Evolutionary conservation across 1,140 invertebrate genomes (phyloP).

Genomic region (Drosophila equinoxialis): DNA sequence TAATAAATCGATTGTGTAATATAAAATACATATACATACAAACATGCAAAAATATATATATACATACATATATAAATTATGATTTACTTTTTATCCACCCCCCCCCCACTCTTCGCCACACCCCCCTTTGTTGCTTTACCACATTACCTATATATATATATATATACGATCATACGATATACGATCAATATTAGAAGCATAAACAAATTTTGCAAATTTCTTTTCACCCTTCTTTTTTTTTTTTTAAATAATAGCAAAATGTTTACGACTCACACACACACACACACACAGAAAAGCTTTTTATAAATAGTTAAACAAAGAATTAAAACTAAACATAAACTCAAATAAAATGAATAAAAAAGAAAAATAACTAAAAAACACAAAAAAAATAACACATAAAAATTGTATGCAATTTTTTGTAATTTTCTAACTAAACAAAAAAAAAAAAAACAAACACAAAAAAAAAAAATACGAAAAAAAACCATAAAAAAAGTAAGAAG

Average conservation of each 20-base stretch:
- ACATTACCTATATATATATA: conserved; percentile 24
- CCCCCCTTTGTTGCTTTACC: neutral
- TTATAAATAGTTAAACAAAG: conserved; percentile 54
- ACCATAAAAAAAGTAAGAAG: conserved; percentile 6
- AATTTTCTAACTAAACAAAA: conserved; percentile 52
- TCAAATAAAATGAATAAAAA: conserved; percentile 28
- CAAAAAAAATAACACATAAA: neutral
- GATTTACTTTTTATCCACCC: conserved; percentile 22
- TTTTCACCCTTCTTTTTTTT: neutral
- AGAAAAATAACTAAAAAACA: conserved; percentile 30
- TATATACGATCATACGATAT: conserved; percentile 16
- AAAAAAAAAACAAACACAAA: conserved; percentile 29
- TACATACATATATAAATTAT: conserved; percentile 22
- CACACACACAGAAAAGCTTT: conserved; percentile 54
- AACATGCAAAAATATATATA: neutral
- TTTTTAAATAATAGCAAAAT: conserved; percentile 50
- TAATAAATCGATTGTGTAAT: conserved; percentile 8
- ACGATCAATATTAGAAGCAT: conserved; percentile 33
- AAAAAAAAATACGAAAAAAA: neutral
- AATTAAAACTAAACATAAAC: conserved; percentile 38
- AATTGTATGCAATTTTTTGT: conserved; percentile 40
- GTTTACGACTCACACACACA: conserved; percentile 28
- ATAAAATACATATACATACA: neutral
- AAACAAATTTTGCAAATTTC: conserved; percentile 33
- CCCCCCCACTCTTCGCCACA: neutral